Evolutionary conservation across 2,113 vertebrate genomes (phyloP).

Genomic region (Campylomormyrus tamandua): DNA sequence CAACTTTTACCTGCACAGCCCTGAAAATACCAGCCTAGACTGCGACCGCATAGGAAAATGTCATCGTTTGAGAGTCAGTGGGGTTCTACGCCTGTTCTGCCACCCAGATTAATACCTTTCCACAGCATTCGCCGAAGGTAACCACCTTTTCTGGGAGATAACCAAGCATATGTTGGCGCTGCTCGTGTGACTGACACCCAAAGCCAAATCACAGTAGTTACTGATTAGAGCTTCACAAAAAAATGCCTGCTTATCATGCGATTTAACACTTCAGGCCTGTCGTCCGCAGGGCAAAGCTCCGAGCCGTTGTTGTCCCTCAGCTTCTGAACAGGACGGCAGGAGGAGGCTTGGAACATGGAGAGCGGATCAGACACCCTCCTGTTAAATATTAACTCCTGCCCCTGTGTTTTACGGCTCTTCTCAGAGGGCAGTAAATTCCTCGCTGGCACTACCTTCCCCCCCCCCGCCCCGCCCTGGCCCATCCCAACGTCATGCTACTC

Average conservation of each 20-base stretch:
- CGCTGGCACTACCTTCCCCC: background rate
- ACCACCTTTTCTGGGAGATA: background rate
- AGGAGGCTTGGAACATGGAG: conserved; percentile 24
- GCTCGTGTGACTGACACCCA: background rate
- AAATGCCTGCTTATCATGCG: background rate
- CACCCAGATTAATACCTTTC: background rate
- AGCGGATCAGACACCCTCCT: conserved; percentile 15
- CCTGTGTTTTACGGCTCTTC: conserved; percentile 30
- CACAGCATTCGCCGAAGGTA: background rate
- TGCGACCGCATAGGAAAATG: background rate
- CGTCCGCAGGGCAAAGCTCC: background rate
- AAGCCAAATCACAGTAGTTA: background rate
- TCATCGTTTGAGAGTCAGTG: background rate
- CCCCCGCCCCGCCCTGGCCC: background rate
- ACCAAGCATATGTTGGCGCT: background rate
- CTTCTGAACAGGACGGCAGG: background rate
- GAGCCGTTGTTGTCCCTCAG: background rate
- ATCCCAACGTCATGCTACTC: conserved; percentile 11
- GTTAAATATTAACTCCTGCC: conserved; percentile 49
- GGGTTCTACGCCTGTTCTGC: background rate
- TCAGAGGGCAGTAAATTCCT: conserved; percentile 42
- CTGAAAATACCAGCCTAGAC: background rate
- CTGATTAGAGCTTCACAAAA: background rate
- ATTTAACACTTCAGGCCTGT: background rate
- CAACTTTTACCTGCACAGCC: background rate